A percentile compares a stretch with the other conserved stretches of the same genome.
Evolutionary conservation across 1,140 invertebrate genomes (phyloP).

Genomic region (Bombus cullumanus): DNA sequence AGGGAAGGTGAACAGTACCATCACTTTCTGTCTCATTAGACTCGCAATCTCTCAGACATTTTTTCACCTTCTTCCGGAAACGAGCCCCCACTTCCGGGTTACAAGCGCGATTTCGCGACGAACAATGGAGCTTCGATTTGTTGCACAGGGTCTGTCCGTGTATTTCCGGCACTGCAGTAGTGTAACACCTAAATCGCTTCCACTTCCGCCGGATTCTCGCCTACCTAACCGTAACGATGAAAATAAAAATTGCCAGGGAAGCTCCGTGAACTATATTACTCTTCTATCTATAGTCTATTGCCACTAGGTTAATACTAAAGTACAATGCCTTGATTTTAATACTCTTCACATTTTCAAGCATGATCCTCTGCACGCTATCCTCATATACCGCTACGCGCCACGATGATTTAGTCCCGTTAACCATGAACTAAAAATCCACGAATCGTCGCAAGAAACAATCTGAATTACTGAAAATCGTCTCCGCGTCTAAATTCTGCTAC

Average conservation of each 20-base stretch:
- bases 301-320: not conserved
- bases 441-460: constrained; percentile 11
- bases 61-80: constrained; percentile 63
- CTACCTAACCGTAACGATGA: constrained; percentile 59
- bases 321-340: constrained; percentile 1
- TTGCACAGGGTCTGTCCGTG: constrained; percentile 47
- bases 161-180: constrained; percentile 59
- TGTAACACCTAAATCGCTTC: constrained; percentile 58
- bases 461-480: constrained; percentile 47
- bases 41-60: constrained; percentile 26
- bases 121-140: constrained; percentile 62
- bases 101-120: constrained; percentile 55
- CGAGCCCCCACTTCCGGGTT: constrained; percentile 43
- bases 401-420: constrained; percentile 36
- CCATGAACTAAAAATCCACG: constrained; percentile 16
- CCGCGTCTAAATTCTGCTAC: constrained; percentile 4
- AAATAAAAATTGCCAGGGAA: constrained; percentile 30
- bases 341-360: not conserved
- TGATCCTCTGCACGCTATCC: not conserved
- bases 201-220: constrained; percentile 65
- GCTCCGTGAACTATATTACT: not conserved
- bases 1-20: not conserved
- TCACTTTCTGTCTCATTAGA: constrained; percentile 51
- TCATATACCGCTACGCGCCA: constrained; percentile 5
- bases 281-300: no score